Conservation (phyloP, 2,888 invertebrate genomes). For the Mythimna pallens region DNA sequence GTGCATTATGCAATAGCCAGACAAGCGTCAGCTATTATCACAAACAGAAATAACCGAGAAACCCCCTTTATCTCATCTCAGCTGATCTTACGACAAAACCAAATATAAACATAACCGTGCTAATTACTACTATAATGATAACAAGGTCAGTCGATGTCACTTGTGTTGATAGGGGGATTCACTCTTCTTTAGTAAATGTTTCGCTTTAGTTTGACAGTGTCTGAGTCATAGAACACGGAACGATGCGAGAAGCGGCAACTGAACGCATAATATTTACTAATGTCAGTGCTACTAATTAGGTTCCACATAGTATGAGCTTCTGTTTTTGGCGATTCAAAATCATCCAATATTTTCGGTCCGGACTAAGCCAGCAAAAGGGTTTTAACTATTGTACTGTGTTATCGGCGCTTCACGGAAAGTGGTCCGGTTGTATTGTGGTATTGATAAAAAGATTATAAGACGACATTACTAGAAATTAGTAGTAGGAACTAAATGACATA, state of each 20-base stretch:
- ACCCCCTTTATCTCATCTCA: background rate
- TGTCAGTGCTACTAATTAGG: too few relatives aligned
- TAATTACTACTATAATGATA: constrained; percentile 32
- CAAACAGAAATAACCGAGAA: background rate
- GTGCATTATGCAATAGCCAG: accelerated
- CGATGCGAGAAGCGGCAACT: background rate
- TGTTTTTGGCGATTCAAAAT: too few relatives aligned
- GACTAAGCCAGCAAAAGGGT: too few relatives aligned
- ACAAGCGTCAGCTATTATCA: background rate
- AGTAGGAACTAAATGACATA: too few relatives aligned
- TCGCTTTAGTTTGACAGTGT: constrained; percentile 2
- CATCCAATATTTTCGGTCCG: too few relatives aligned
- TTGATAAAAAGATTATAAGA: too few relatives aligned
- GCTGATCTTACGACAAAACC: background rate
- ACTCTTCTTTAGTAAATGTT: constrained; percentile 1
- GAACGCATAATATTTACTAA: too few relatives aligned
- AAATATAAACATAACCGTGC: constrained; percentile 1
- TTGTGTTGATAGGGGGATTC: constrained; percentile 40
- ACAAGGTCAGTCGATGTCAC: constrained; percentile 23
- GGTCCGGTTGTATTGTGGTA: too few relatives aligned
- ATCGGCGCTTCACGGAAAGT: too few relatives aligned
- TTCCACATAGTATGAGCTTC: too few relatives aligned
- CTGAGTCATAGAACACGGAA: background rate
- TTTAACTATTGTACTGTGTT: too few relatives aligned
- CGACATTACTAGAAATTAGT: too few relatives aligned